Evolutionary conservation across 2,113 vertebrate species (phyloP).

Genomic region (Xerus inauris): DNA sequence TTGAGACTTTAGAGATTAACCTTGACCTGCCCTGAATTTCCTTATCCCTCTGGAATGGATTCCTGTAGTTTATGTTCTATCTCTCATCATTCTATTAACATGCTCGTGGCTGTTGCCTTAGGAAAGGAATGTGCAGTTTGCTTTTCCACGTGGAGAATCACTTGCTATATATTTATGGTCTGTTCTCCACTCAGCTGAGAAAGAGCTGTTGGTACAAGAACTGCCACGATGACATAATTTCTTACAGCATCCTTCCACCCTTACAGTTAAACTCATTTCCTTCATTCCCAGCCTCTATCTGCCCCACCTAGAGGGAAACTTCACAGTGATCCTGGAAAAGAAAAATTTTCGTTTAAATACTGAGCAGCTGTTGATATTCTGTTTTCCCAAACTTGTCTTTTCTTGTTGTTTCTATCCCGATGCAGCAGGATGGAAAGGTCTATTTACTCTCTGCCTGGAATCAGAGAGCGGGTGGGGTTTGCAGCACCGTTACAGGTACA

Average conservation of each 20-base stretch:
- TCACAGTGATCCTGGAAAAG: background rate
- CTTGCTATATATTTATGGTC: constrained; percentile 42
- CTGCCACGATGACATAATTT: constrained; percentile 69
- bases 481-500: background rate
- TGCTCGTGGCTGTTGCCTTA: background rate
- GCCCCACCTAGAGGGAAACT: constrained; percentile 58
- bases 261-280: constrained; percentile 16
- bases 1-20: constrained; percentile 43
- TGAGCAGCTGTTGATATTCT: background rate
- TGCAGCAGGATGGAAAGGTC: background rate
- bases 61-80: constrained; percentile 35
- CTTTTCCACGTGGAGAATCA: constrained; percentile 54
- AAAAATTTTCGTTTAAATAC: constrained; percentile 1
- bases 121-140: constrained; percentile 31
- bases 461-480: background rate
- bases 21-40: constrained; percentile 51
- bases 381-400: constrained; percentile 33
- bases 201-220: constrained; percentile 58
- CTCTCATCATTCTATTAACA: constrained; percentile 43
- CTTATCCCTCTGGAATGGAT: constrained; percentile 20
- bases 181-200: constrained; percentile 1
- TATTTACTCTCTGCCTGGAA: background rate
- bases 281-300: constrained; percentile 2
- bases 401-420: background rate
- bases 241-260: constrained; percentile 19